phyloP scores from a whole-genome alignment of 2,888 invertebrate species.

The Diarsia rubi region DNA sequence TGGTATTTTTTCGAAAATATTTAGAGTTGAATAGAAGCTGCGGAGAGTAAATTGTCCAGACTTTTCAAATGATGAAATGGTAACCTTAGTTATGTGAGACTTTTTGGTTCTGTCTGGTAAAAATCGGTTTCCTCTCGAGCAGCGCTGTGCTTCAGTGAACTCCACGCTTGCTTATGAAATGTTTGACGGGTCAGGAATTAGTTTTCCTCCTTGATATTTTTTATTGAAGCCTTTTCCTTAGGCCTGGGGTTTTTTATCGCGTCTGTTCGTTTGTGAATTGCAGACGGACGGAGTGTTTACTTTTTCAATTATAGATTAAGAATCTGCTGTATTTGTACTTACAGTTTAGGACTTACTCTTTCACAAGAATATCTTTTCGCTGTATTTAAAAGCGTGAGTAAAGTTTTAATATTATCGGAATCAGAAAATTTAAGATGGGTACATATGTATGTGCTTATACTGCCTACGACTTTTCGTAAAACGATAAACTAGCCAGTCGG shows the following conservation, averaged over 20 bases:
- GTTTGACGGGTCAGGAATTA: constrained; percentile 87
- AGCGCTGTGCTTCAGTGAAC: constrained; percentile 70
- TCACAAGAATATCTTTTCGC: neutral
- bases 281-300: constrained; percentile 15
- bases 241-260: constrained; percentile 49
- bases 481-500: constrained; percentile 5
- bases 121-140: constrained; percentile 80
- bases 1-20: neutral
- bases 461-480: constrained; percentile 9
- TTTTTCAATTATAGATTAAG: constrained; percentile 1
- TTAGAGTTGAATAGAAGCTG: neutral
- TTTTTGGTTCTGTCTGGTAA: constrained; percentile 78
- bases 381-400: neutral
- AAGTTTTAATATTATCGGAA: constrained; percentile 7
- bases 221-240: constrained; percentile 60
- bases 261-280: constrained; percentile 30
- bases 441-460: neutral
- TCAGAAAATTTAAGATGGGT: too few species aligned
- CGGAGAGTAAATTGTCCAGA: neutral
- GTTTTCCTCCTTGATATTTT: constrained; percentile 75
- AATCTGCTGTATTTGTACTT: constrained; percentile 1
- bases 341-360: neutral
- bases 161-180: constrained; percentile 83
- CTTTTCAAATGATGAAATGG: neutral
- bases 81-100: constrained; percentile 28